Evolutionary conservation across 2,797 vertebrate species (phyloP), one percentile per base, ranked within the genome.

Genomic region (Sitta carolinensis): DNA sequence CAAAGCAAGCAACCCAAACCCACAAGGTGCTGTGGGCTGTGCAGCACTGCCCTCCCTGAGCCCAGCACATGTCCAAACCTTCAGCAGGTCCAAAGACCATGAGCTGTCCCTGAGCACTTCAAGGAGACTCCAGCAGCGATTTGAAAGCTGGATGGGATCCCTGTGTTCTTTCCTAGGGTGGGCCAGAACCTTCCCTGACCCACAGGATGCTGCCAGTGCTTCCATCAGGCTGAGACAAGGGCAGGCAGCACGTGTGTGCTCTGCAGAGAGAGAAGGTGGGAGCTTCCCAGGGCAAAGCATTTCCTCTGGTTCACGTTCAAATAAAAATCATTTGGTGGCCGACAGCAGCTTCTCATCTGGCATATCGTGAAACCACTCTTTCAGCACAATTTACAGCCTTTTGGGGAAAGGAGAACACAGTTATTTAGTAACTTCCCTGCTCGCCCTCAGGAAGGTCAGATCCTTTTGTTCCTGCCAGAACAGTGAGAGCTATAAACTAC

Each of bases 311-410:
- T 94, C 66, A 45, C 3, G 7, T 95, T 94, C 96, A 95, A 91
- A 95, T 96, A 97, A 96, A 96, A 96, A 92, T 61, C 82, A 82
- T 83, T 93, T 14, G 3, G 92, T 94, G 93, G 92, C 92, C 50
- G 34, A 85, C 95, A 91, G 72, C 84, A 81, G 91, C 95, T 95
- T 95, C 92, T 97, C 96, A 77, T 97, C 94, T 95, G 95, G 95
- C 94, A 70, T 92, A 13, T 95, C 27, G 9, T 91, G 94, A 95
- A 98, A 96, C 90, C 85, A 94, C 91, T 93, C 87, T 94, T 97
- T 96, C 94, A 96, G 94, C 77, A 93, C 87, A 96, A 97, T 98
- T 98, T 97, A 97, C 96, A 96, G 87, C 94, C 92, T 89, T 94
- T 90, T 94, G 89, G 96, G 95, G 92, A 97, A 95, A 89, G 97